Evolutionary conservation across 2,797 vertebrate genomes (phyloP).

Genomic region (Falco rusticolus): DNA sequence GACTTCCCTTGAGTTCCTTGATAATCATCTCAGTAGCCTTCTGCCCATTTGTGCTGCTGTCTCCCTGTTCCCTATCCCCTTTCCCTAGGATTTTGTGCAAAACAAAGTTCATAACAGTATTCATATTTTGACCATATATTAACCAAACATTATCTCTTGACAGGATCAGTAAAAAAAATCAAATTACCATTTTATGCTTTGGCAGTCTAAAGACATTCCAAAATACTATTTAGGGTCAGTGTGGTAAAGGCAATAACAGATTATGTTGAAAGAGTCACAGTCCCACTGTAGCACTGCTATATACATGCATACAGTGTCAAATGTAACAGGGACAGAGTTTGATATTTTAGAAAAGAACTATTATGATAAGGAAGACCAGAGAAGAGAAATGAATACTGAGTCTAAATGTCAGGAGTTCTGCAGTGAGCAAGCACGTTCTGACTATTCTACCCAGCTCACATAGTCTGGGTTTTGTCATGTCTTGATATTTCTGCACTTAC

Average conservation of each 20-base stretch:
- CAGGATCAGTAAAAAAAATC: background rate
- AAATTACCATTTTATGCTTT: background rate
- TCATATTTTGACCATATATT: background rate
- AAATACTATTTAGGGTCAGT: background rate
- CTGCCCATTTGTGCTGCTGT: background rate
- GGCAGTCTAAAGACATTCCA: background rate
- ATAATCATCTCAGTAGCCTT: background rate
- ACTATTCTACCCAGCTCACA: background rate
- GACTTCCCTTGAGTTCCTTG: background rate
- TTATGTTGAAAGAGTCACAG: background rate
- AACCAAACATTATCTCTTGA: background rate
- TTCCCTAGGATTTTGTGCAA: background rate
- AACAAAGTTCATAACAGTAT: background rate
- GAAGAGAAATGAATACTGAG: background rate
- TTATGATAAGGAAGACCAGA: background rate
- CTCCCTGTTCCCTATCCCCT: background rate
- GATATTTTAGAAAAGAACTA: background rate
- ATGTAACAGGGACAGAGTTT: background rate
- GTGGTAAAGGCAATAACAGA: background rate
- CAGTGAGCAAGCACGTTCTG: background rate
- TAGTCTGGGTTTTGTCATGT: background rate
- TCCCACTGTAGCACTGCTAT: background rate
- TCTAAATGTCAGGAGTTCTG: background rate
- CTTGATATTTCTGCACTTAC: conserved; percentile 30
- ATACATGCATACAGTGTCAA: background rate